Conservation (phyloP, 2,888 invertebrate species). For the Troilus luridus region DNA sequence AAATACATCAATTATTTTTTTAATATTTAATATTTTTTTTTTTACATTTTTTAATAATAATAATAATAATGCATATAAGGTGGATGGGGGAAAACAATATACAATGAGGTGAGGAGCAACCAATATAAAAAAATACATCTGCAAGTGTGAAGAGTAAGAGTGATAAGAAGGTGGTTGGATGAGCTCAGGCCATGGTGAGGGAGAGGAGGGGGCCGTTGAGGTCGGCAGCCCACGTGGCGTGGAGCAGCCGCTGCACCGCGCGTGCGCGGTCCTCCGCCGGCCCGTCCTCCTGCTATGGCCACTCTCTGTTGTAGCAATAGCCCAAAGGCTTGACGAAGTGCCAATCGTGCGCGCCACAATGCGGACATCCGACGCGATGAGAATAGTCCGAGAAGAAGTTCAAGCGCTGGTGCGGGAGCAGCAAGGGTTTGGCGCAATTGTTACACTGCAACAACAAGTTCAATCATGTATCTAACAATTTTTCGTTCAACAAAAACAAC, state of each 20-base stretch:
- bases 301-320: constrained; percentile 86
- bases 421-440: constrained; percentile 89
- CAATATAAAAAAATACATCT: constrained; percentile 47
- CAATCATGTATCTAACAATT: background rate
- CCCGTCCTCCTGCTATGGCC: constrained; percentile 84
- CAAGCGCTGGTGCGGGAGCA: constrained; percentile 88
- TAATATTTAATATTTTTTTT: background rate
- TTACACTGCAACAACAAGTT: constrained; percentile 81
- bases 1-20: constrained; percentile 13
- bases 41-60: background rate
- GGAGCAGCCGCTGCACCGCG: constrained; percentile 65
- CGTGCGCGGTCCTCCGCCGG: constrained; percentile 65
- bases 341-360: constrained; percentile 90
- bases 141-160: background rate
- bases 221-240: constrained; percentile 65
- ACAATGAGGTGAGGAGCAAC: constrained; percentile 23
- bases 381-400: constrained; percentile 97
- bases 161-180: background rate
- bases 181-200: constrained; percentile 62
- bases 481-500: background rate
- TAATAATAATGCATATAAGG: background rate
- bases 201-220: constrained; percentile 62
- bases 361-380: constrained; percentile 90
- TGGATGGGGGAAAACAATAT: constrained; percentile 6
- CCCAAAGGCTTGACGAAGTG: constrained; percentile 95